Evolutionary conservation across 2,113 vertebrate genomes (phyloP).

Genomic region (Myrmecobius fasciatus): DNA sequence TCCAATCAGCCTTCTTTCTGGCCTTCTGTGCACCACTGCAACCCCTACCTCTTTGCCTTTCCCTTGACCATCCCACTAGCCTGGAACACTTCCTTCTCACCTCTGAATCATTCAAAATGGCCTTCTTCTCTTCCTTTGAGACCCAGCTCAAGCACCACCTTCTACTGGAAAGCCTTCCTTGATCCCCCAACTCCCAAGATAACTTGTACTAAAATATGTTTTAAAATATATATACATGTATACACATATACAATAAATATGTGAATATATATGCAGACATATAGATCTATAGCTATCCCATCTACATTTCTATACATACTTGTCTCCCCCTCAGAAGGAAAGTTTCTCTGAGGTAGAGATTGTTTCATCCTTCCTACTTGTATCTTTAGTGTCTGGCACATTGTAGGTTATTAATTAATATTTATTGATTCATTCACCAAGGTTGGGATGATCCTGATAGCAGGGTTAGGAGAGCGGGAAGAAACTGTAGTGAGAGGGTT

Average conservation of each 20-base stretch:
- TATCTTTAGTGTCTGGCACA: background rate
- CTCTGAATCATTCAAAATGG: background rate
- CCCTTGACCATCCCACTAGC: background rate
- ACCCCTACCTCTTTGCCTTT: background rate
- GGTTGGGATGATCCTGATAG: conserved; percentile 5
- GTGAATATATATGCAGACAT: background rate
- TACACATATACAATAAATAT: no score
- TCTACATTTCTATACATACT: background rate
- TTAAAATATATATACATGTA: no score
- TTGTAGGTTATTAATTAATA: background rate
- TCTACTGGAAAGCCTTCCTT: background rate
- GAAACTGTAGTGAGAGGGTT: background rate
- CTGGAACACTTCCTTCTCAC: background rate
- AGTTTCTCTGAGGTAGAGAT: background rate
- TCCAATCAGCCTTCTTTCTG: background rate
- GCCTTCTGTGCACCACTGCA: background rate
- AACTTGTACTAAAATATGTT: background rate
- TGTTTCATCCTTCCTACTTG: no score
- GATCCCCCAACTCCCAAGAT: background rate
- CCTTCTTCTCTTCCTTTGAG: background rate
- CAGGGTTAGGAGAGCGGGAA: conserved; percentile 47
- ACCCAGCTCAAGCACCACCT: background rate
- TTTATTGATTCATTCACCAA: background rate
- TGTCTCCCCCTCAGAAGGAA: background rate
- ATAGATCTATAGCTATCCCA: background rate